Conservation (phyloP, 2,888 invertebrate species). For the Ochropacha duplaris region DNA sequence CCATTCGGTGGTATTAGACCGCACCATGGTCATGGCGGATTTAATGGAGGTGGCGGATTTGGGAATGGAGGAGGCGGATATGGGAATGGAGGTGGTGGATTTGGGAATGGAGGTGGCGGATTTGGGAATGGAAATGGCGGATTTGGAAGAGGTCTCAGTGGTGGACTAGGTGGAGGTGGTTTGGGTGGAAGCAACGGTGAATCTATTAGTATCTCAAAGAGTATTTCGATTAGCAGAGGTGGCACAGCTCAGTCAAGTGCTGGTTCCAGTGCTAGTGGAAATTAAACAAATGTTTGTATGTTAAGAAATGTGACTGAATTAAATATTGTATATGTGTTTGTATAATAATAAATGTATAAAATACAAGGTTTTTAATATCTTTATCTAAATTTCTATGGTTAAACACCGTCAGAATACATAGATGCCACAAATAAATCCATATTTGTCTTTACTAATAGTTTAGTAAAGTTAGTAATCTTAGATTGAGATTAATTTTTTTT, state of each 20-base stretch:
- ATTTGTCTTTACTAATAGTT: no score
- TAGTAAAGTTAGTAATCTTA: no score
- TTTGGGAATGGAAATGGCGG: slow-evolving; percentile 13
- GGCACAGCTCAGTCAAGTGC: slow-evolving; percentile 35
- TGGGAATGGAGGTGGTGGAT: slow-evolving; percentile 11
- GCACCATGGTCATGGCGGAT: background rate
- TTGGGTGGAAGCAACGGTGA: slow-evolving; percentile 22
- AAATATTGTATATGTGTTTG: background rate
- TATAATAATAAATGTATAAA: background rate
- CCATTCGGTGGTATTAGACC: background rate
- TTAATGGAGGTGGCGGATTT: background rate
- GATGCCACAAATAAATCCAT: no score
- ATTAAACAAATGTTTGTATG: slow-evolving; percentile 14
- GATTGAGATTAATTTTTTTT: no score
- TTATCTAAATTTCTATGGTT: no score
- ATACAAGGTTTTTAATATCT: no score
- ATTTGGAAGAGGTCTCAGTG: slow-evolving; percentile 14
- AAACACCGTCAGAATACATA: no score
- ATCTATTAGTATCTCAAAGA: slow-evolving; percentile 49
- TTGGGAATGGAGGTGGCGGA: slow-evolving; percentile 19
- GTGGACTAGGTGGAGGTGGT: slow-evolving; percentile 8
- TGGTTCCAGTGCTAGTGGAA: slow-evolving; percentile 25
- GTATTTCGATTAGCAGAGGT: slow-evolving; percentile 43
- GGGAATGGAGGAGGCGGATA: slow-evolving; percentile 19
- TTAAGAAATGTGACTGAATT: background rate